phyloP scores from a whole-genome alignment of 2,797 vertebrate species.

The Sebastes trivittatus region DNA sequence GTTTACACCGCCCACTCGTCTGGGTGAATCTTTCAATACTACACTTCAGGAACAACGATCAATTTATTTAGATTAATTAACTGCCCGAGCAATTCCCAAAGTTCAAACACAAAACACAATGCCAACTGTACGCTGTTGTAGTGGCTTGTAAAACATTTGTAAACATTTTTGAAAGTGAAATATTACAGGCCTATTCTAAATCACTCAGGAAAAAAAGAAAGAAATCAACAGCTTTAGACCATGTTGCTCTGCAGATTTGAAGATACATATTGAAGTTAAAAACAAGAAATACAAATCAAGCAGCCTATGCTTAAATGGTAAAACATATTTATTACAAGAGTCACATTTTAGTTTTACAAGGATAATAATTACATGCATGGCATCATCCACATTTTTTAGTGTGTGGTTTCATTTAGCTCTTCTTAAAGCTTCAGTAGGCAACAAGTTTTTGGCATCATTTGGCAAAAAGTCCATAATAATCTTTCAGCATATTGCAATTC shows the following conservation, averaged over 20 bases:
- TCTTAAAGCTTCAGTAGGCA: too few species aligned
- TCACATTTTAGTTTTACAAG: too few species aligned
- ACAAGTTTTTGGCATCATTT: too few species aligned
- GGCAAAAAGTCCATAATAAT: too few species aligned
- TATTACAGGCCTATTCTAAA: background rate
- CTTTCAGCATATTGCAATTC: too few species aligned
- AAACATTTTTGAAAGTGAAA: background rate
- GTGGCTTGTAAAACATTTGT: background rate
- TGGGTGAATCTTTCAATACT: conserved; percentile 57
- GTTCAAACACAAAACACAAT: conserved; percentile 20
- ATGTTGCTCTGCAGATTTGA: background rate
- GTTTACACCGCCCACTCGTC: conserved; percentile 44
- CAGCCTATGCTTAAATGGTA: too few species aligned
- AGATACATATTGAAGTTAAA: background rate
- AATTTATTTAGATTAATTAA: conserved; percentile 58
- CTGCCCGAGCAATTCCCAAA: conserved; percentile 13
- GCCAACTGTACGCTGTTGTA: background rate
- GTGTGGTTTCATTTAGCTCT: too few species aligned
- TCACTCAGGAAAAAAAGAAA: background rate
- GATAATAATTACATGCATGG: background rate
- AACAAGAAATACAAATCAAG: background rate
- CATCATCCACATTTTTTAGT: too few species aligned
- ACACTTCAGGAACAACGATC: conserved; percentile 53
- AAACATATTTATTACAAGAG: too few species aligned
- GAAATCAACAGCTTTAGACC: too few species aligned